phyloP scores from a whole-genome alignment of 2,113 vertebrate genomes.

The Brachyhypopomus gauderio region DNA sequence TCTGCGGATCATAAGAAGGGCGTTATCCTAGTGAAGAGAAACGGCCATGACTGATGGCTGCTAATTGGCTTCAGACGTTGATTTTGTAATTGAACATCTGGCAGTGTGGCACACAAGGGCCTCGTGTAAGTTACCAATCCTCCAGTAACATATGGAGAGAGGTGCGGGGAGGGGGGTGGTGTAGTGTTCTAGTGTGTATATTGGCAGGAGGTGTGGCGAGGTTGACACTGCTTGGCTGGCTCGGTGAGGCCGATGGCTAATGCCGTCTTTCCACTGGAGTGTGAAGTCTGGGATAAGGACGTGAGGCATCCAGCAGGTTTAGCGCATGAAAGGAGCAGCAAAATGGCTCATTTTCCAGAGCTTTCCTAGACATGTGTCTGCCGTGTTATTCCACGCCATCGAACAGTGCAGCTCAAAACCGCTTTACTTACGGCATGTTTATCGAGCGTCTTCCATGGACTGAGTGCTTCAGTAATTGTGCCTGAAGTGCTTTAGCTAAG shows the following conservation, averaged over 20 bases:
- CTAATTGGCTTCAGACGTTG: conserved; percentile 11
- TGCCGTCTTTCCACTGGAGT: background rate
- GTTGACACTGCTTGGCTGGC: conserved; percentile 25
- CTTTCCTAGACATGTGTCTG: background rate
- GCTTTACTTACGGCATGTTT: background rate
- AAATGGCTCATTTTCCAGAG: background rate
- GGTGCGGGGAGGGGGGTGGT: background rate
- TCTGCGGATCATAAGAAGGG: background rate
- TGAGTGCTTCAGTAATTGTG: background rate
- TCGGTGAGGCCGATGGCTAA: conserved; percentile 25
- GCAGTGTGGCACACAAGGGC: conserved; percentile 9
- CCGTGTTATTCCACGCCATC: background rate
- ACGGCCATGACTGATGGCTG: background rate
- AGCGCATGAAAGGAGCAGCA: conserved; percentile 8
- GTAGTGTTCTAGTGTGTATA: conserved; percentile 16
- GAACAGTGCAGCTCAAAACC: background rate
- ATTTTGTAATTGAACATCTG: background rate
- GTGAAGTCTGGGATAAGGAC: conserved; percentile 28
- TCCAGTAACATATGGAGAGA: background rate
- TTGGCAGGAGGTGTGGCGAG: background rate
- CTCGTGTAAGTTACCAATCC: background rate
- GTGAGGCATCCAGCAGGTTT: background rate
- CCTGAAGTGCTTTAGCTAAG: background rate
- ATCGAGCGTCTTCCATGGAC: background rate
- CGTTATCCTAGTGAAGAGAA: background rate